Conservation (phyloP, 37 sponge, comb jelly and placozoan genomes). For the Dysidea cf. avara region DNA sequence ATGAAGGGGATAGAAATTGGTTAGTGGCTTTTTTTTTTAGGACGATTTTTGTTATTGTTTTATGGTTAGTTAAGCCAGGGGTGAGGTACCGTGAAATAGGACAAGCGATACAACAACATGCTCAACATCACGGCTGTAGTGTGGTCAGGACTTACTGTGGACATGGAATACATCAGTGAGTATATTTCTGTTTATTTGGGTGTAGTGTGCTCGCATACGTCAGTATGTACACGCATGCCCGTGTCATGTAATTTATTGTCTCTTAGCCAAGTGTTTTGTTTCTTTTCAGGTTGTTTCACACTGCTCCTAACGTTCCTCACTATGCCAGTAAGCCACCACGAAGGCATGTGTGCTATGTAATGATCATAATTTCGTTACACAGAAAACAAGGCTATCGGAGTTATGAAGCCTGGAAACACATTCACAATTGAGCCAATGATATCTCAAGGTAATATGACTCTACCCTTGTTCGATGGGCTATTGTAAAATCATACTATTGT, state of each 20-base stretch:
- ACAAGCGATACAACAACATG: constrained; percentile 84
- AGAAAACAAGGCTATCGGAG: constrained; percentile 95
- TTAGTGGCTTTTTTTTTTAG: constrained; percentile 20
- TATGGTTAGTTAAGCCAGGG: constrained; percentile 79
- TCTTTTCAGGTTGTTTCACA: constrained; percentile 76
- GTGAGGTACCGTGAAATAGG: constrained; percentile 85
- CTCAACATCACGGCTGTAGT: constrained; percentile 70
- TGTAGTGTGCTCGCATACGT: too few species aligned
- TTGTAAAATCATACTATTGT: too few species aligned
- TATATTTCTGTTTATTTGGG: neutral
- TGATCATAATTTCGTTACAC: neutral
- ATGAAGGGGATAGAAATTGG: constrained; percentile 75
- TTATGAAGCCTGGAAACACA: constrained; percentile 93
- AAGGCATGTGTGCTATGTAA: neutral
- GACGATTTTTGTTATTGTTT: neutral
- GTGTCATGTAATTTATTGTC: neutral
- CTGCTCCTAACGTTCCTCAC: constrained; percentile 91
- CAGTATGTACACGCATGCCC: neutral
- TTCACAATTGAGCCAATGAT: constrained; percentile 99
- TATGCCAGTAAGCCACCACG: constrained; percentile 72
- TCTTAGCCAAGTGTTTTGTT: neutral
- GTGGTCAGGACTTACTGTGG: constrained; percentile 96
- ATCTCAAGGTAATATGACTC: constrained; percentile 58
- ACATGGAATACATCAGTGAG: constrained; percentile 93
- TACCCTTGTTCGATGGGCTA: too few species aligned